Evolutionary conservation across 2,797 vertebrate genomes (phyloP).

Genomic region (Microctenopoma steveboyesi): DNA sequence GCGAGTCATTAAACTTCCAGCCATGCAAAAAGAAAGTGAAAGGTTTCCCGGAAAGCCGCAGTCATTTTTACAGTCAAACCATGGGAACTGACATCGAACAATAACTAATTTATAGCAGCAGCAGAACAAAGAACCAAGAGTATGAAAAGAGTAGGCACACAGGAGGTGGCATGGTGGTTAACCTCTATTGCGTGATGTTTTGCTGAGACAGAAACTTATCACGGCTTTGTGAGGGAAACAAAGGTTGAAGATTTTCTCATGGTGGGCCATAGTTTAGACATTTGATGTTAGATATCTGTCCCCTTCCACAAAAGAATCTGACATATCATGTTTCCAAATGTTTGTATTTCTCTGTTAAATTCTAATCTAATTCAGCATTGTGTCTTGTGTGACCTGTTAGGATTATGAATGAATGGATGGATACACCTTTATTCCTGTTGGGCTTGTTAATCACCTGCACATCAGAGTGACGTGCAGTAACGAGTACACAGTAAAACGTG

Average conservation of each 20-base stretch:
- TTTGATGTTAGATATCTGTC: not conserved
- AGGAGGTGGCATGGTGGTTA: conserved; percentile 31
- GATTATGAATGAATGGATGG: no score
- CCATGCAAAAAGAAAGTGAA: conserved; percentile 24
- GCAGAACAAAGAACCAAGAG: not conserved
- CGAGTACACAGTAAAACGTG: not conserved
- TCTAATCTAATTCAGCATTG: no score
- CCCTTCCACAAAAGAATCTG: not conserved
- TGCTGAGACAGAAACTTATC: conserved; percentile 32
- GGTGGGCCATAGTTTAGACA: not conserved
- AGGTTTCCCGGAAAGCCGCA: conserved; percentile 30
- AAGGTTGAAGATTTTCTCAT: not conserved
- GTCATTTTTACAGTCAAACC: conserved; percentile 20
- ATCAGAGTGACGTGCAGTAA: not conserved
- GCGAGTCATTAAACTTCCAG: conserved; percentile 5
- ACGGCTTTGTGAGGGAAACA: not conserved
- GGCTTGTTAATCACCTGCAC: not conserved
- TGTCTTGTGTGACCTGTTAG: no score
- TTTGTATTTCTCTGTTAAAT: not conserved
- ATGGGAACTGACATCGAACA: conserved; percentile 15
- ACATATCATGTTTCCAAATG: not conserved
- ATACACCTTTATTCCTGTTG: no score
- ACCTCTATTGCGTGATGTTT: conserved; percentile 15
- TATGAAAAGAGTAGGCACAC: conserved; percentile 1
- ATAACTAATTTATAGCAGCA: not conserved